These are phyloP conservation scores for Hemithea aestivaria DNA, from an alignment of 2,888 invertebrate species.

Conservation along the genomic window DNA sequence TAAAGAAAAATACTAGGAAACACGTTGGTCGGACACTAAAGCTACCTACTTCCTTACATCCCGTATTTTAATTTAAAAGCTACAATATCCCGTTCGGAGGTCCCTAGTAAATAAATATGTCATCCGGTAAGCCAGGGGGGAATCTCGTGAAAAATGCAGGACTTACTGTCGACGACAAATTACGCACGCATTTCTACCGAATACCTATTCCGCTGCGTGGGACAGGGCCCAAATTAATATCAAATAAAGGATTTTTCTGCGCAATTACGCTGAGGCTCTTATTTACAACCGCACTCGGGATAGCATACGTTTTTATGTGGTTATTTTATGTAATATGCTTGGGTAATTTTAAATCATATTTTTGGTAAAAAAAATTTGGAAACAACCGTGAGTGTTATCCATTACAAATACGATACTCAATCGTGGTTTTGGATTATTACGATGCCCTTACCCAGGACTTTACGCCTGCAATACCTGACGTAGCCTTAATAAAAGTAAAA, in stretches of 20 bases:
- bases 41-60: not conserved
- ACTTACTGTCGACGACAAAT: constrained; percentile 39
- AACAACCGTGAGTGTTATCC: too few relatives aligned
- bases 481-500: too few relatives aligned
- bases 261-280: not conserved
- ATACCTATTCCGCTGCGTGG: constrained; percentile 15
- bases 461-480: too few relatives aligned
- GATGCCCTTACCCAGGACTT: too few relatives aligned
- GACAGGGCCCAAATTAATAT: constrained; percentile 12
- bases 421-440: too few relatives aligned
- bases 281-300: not conserved
- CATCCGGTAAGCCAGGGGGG: constrained; percentile 32
- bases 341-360: too few relatives aligned
- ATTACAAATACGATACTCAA: too few relatives aligned
- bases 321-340: too few relatives aligned
- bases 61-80: constrained; percentile 15
- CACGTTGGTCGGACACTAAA: too few relatives aligned
- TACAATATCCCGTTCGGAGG: constrained; percentile 10
- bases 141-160: constrained; percentile 42
- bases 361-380: too few relatives aligned
- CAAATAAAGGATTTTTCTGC: constrained; percentile 6
- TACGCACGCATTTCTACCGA: constrained; percentile 32
- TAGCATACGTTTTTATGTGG: not conserved
- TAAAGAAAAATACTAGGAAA: too few relatives aligned
- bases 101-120: constrained; percentile 35